Base-by-base conservation (phyloP, 2,113 vertebrate genomes). In the Mobula hypostoma region DNA sequence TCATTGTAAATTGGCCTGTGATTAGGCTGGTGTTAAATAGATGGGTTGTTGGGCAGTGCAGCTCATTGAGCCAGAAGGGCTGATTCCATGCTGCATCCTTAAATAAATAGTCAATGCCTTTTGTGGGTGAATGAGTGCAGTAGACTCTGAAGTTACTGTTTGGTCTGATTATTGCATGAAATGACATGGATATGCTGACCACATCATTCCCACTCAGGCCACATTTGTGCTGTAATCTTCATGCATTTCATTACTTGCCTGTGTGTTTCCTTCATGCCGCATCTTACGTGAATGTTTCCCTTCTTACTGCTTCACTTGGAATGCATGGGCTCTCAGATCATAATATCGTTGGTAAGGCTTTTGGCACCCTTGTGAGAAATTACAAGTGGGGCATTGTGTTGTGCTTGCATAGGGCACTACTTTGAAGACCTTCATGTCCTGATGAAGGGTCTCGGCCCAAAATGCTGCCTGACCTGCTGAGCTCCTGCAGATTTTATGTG, bases 291-390 rank as follows among this genome's bases (percentile, higher is more conserved):
- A 96, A 95, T 96, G 94, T 97, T 96, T 97, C 96, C 96, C 97
- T 96, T 97, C 96, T 97, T 96, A 97, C 96, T 97, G 96, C 96
- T 97, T 95, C 97, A 95, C 98, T 97, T 97, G 96, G 97, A 96
- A 97, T 97, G 96, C 97, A 97, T 97, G 96, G 96, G 95, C 96
- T 95, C 97, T 97, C 98, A 99, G 98, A 98, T 97, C 98, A 96
- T 98, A 97, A 96, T 97, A 97, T 98, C 96, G 97, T 98, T 97
- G 98, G 98, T 99, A 98, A 99, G 98, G 97, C 96, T 66, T 4
- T 17, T 17, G 29, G 27, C 2, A 66, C 29, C 61, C 58, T 5
- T 27, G 27, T 88, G 29, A 63, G 61, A 88, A 88, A n/a, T 63
- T 15, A 17, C 14, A 66, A 66, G 29, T 29, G 61, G 1, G 58